These are phyloP conservation scores for Excalfactoria chinensis DNA, from an alignment of 2,113 vertebrate genomes.

Conservation along the genomic window DNA sequence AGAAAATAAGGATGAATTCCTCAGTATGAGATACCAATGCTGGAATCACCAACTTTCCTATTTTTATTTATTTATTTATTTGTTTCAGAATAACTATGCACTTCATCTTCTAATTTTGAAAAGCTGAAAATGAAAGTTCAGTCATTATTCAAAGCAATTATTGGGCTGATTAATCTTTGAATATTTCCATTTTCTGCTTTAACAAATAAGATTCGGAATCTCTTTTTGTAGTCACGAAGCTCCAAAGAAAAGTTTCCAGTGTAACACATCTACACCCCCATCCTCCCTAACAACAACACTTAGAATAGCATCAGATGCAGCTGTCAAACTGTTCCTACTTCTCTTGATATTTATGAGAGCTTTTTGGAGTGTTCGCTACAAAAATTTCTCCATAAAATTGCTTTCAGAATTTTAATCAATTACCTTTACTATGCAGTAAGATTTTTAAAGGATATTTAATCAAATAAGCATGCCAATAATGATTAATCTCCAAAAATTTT, in stretches of 20 bases:
- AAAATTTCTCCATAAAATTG: neutral
- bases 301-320: neutral
- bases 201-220: neutral
- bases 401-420: neutral
- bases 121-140: neutral
- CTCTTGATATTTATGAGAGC: neutral
- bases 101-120: neutral
- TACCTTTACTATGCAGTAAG: neutral
- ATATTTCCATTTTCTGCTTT: neutral
- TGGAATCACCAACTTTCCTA: neutral
- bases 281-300: neutral
- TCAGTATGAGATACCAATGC: neutral
- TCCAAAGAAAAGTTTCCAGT: neutral
- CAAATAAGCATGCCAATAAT: neutral
- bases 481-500: accelerated
- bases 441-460: neutral
- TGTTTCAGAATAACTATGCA: neutral
- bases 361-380: neutral
- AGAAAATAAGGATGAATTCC: neutral
- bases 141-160: neutral
- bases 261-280: neutral
- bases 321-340: neutral
- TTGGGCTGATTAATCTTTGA: neutral
- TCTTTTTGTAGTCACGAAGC: neutral
- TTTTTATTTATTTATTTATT: neutral